Conservation (phyloP, 2,797 vertebrate genomes). For the Neosilurus hyrtlii region DNA sequence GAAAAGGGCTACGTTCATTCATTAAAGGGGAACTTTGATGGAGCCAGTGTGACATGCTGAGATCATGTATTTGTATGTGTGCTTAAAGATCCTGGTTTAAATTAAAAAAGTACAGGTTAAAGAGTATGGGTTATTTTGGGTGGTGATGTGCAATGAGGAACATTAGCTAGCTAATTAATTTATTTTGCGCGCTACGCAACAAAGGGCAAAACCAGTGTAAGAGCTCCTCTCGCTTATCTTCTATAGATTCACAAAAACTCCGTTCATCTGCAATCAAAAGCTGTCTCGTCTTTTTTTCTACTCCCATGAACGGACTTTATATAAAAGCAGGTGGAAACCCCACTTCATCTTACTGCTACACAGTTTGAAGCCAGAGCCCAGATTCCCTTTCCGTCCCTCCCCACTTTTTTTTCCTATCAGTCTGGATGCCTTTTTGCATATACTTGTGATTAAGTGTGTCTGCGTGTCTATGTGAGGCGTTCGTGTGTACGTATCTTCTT, state of each 20-base stretch:
- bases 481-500: constrained; percentile 30
- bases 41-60: constrained; percentile 37
- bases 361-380: constrained; percentile 58
- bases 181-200: not conserved
- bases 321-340: constrained; percentile 6
- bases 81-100: not conserved
- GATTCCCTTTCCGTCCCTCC: constrained; percentile 65
- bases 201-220: not conserved
- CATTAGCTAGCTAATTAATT: not conserved
- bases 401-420: constrained; percentile 63
- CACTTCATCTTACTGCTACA: not conserved
- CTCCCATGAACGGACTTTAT: not conserved
- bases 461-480: constrained; percentile 1
- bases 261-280: not conserved
- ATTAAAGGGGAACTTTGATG: constrained; percentile 59
- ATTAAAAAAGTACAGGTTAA: constrained; percentile 16
- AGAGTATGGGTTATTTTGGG: not conserved
- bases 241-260: not conserved
- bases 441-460: constrained; percentile 10
- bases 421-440: constrained; percentile 41
- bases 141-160: not conserved
- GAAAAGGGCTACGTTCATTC: constrained; percentile 60
- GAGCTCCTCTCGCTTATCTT: not conserved
- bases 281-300: not conserved
- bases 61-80: not conserved